These are phyloP conservation scores for Cremastinae sp. DNA, from an alignment of 2,888 invertebrate genomes.

Conservation along the genomic window DNA sequence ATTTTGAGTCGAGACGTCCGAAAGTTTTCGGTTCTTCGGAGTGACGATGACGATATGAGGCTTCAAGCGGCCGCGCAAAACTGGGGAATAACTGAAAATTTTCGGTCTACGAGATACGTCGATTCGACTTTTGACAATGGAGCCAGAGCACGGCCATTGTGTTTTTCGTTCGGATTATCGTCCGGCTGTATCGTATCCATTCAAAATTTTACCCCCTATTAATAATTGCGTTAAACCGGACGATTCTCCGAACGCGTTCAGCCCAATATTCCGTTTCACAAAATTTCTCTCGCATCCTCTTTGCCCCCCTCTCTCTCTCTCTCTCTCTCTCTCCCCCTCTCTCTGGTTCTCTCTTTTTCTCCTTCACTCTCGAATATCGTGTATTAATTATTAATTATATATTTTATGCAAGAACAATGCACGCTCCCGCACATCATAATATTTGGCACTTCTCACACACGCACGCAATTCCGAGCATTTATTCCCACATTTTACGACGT, in stretches of 20 bases:
- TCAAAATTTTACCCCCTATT: constrained; percentile 50
- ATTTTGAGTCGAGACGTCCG: constrained; percentile 32
- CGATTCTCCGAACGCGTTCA: constrained; percentile 39
- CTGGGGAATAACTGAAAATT: constrained; percentile 27
- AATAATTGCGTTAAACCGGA: constrained; percentile 56
- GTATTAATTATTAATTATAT: constrained; percentile 44
- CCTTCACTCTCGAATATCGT: constrained; percentile 17
- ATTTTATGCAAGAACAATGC: constrained; percentile 42
- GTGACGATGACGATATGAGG: constrained; percentile 14
- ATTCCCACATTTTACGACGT: constrained; percentile 42
- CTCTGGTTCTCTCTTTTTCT: neutral
- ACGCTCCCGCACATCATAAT: constrained; percentile 38
- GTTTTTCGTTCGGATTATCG: constrained; percentile 47
- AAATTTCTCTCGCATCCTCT: constrained; percentile 32
- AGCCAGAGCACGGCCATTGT: constrained; percentile 32
- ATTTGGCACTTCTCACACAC: constrained; percentile 63
- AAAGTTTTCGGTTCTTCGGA: too few species aligned
- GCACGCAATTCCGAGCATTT: constrained; percentile 24
- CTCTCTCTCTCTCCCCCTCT: constrained; percentile 6
- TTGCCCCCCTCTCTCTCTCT: constrained; percentile 13
- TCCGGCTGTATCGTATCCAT: constrained; percentile 33
- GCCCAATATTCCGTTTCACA: constrained; percentile 36
- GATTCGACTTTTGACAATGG: constrained; percentile 56
- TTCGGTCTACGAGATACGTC: constrained; percentile 45
- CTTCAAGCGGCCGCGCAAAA: constrained; percentile 7